Base-by-base conservation (phyloP, 2,888 invertebrate genomes). In the Alviniconcha strummeri region DNA sequence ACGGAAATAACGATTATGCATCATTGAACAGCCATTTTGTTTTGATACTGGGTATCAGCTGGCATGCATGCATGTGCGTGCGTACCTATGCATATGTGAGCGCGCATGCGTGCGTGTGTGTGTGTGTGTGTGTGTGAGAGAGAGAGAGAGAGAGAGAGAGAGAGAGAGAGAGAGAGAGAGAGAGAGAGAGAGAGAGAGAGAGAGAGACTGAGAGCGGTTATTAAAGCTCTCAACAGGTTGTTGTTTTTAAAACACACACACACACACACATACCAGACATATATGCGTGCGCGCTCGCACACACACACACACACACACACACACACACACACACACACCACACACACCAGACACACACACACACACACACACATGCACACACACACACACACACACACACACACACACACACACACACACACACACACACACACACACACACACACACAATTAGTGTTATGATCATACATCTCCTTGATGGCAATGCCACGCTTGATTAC, bases 301-400 rank as follows among this genome's bases (percentile, higher is more conserved):
- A 74, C 74, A 74, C 74, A 74, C 74, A 74, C 74, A 74, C 74
- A 52, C 74, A 74, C 52, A 52, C 74, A 74, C 74, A 74, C 74
- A 74, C 74, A 74, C 36, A 74, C 74, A 74, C 74, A 74, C 74
- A 74, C 74, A 74, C 74, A 74, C 74, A 74, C 74, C n/a, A n/a
- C n/a, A n/a, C n/a, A n/a, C n/a, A n/a, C 7, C 71, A 71, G n/a
- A 7, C 71, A 71, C 71, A 7, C 71, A 7, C 71, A 7, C 71
- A 7, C 71, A 7, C 71, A 11, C 71, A 71, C 71, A 11, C 71
- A 71, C 71, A 71, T 17, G 15, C 71, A 71, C 71, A 71, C 71
- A 74, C 74, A 74, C 74, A 74, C 74, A 52, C 74, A 74, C 74
- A 74, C 74, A 74, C 74, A 74, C 74, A 74, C 74, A 52, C 74